Evolutionary conservation across 2,113 vertebrate species (phyloP).

Genomic region (Archilochus colubris): DNA sequence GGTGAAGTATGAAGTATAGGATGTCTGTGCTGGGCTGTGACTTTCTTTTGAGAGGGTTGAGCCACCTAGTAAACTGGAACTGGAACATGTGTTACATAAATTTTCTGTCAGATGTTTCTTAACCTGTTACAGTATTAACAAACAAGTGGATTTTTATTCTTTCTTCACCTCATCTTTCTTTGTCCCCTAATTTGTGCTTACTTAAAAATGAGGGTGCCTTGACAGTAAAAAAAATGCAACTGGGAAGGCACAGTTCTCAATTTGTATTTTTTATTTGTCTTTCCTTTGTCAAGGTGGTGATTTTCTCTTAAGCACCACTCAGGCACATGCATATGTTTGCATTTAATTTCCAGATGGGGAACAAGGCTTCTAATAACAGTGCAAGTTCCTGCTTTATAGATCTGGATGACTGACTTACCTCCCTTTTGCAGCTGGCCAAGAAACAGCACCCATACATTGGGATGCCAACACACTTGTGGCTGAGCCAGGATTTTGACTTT

Average conservation of each 20-base stretch:
- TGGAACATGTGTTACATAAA: background rate
- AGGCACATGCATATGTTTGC: constrained; percentile 27
- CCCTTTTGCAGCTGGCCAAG: constrained; percentile 10
- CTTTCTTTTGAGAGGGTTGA: background rate
- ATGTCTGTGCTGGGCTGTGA: background rate
- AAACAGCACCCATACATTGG: accelerated
- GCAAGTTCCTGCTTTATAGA: constrained; percentile 15
- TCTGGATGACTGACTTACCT: background rate
- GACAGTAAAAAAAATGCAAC: background rate
- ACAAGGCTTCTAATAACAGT: constrained; percentile 25
- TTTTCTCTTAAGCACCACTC: constrained; percentile 29
- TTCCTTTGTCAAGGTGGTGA: constrained; percentile 16
- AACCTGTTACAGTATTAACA: background rate
- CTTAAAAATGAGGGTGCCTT: constrained; percentile 11
- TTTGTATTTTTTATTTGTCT: constrained; percentile 21
- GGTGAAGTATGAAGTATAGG: background rate
- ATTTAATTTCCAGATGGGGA: constrained; percentile 59
- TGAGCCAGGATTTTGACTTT: background rate
- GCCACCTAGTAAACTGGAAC: background rate
- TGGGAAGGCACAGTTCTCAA: background rate
- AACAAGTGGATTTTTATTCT: constrained; percentile 10
- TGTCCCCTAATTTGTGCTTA: background rate
- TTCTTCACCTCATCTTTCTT: constrained; percentile 4
- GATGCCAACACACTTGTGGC: background rate
- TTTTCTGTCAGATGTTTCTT: constrained; percentile 10